These are phyloP conservation scores for Ophraella communa DNA, from an alignment of 2,888 invertebrate species.

Conservation along the genomic window DNA sequence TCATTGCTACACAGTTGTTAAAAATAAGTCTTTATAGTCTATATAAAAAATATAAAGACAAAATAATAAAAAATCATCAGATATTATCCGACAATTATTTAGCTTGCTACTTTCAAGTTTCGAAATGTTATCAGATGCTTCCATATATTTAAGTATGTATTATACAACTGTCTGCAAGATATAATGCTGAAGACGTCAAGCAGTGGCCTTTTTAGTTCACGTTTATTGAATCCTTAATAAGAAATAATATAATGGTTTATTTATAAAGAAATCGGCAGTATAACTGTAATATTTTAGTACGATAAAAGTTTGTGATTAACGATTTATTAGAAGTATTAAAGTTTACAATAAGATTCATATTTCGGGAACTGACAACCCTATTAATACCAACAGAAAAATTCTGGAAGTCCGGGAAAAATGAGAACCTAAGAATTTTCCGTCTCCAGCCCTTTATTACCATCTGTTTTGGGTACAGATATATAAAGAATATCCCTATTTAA, in stretches of 20 bases:
- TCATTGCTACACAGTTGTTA: neutral
- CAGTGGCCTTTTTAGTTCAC: slow-evolving; percentile 6
- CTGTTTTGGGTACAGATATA: no score
- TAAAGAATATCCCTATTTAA: no score
- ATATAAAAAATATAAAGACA: neutral
- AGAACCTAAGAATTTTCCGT: no score
- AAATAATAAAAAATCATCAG: neutral
- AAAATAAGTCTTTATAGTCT: neutral
- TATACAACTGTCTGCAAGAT: slow-evolving; percentile 22
- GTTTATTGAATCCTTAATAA: neutral
- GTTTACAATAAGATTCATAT: no score
- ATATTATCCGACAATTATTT: neutral
- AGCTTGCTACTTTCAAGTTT: slow-evolving; percentile 6
- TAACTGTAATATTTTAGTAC: no score
- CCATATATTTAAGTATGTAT: slow-evolving; percentile 22
- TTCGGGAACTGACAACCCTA: no score
- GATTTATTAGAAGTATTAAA: no score
- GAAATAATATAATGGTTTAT: neutral
- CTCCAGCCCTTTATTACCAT: no score
- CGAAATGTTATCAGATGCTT: slow-evolving; percentile 21
- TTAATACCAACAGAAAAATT: no score
- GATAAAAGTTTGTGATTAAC: no score
- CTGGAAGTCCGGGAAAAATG: no score
- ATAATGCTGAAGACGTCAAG: slow-evolving; percentile 12
- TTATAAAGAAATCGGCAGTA: no score